A percentile compares a stretch with the other conserved stretches of the same genome.
Conservation (phyloP, 1,140 invertebrate species). For the Aphaenogaster rudis region DNA sequence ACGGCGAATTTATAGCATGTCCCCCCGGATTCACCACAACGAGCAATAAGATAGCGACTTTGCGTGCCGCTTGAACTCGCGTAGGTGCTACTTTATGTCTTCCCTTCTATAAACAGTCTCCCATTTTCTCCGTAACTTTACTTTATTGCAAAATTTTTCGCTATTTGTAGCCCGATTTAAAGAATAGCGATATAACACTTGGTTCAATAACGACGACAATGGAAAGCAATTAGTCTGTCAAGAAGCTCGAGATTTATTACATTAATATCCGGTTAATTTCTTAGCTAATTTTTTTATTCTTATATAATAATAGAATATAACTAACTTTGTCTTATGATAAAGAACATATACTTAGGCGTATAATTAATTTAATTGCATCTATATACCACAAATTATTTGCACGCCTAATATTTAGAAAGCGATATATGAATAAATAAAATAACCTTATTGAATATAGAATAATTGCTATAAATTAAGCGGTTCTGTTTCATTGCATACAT, state of each 20-base stretch:
- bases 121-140: conserved; percentile 59
- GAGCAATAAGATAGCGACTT: conserved; percentile 70
- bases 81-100: conserved; percentile 67
- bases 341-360: not conserved
- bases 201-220: not conserved
- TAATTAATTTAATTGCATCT: conserved; percentile 8
- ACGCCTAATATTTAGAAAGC: not conserved
- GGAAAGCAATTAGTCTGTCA: conserved; percentile 10
- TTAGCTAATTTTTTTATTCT: conserved; percentile 6
- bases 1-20: conserved; percentile 64
- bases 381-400: not conserved
- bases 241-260: conserved; percentile 15
- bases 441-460: not conserved
- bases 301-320: not conserved
- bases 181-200: conserved; percentile 3
- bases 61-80: conserved; percentile 48
- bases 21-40: conserved; percentile 31
- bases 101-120: conserved; percentile 9
- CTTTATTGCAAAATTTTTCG: conserved; percentile 40
- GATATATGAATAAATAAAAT: not conserved
- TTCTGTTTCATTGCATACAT: not conserved
- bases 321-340: not conserved
- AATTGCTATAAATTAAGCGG: not conserved
- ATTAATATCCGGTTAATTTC: conserved; percentile 5
- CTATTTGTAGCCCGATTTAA: not conserved